A percentile compares a stretch with the other conserved stretches of the same genome.
These are phyloP conservation scores for Salticus scenicus DNA, from an alignment of 2,888 invertebrate genomes.

Conservation along the genomic window DNA sequence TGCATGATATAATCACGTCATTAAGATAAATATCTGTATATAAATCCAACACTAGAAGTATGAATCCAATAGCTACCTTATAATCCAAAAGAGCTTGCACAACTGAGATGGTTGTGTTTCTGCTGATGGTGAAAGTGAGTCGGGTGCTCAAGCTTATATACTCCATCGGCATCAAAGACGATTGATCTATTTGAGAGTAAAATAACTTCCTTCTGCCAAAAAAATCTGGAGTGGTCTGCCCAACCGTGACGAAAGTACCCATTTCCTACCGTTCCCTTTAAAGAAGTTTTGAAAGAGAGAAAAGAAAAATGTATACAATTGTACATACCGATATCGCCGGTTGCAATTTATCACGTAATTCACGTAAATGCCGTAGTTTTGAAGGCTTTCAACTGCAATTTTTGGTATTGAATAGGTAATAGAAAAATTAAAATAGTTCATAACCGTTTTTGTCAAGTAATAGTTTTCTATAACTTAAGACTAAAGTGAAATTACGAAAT, in stretches of 20 bases:
- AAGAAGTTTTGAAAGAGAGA: neutral
- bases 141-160: neutral
- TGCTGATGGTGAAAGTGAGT: neutral
- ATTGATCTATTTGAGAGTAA: neutral
- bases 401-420: too few relatives aligned
- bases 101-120: neutral
- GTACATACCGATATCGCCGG: neutral
- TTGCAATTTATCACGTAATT: neutral
- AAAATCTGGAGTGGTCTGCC: neutral
- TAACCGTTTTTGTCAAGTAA: too few relatives aligned
- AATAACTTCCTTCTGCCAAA: neutral
- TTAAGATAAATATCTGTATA: too few relatives aligned
- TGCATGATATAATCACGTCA: too few relatives aligned
- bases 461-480: too few relatives aligned
- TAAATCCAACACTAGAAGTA: neutral
- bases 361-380: neutral
- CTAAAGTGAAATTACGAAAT: too few relatives aligned
- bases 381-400: too few relatives aligned
- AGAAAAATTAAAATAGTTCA: too few relatives aligned
- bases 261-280: slow-evolving; percentile 1
- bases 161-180: neutral
- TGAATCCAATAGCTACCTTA: slow-evolving; percentile 1
- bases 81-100: neutral
- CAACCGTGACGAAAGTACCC: neutral
- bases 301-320: neutral